A percentile compares a stretch with the other conserved stretches of the same genome.
These are phyloP conservation scores for Ctenosaura bakeri DNA, from an alignment of 2,797 vertebrate genomes.

Conservation along the genomic window DNA sequence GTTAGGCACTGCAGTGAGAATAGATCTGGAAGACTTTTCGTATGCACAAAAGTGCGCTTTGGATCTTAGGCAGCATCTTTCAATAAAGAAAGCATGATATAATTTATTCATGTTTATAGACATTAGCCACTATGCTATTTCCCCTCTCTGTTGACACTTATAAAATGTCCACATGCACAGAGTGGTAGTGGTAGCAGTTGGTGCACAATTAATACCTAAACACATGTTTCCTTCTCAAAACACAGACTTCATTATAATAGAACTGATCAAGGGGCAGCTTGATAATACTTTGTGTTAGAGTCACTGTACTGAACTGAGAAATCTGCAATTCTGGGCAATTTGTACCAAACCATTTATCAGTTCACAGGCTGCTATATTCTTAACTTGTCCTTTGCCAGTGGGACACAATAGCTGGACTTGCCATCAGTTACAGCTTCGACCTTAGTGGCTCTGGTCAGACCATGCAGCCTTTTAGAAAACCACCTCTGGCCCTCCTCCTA, in stretches of 20 bases:
- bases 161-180: neutral
- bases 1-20: neutral
- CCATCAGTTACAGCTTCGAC: neutral
- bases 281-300: neutral
- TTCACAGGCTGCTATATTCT: neutral
- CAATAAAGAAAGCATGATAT: neutral
- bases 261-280: neutral
- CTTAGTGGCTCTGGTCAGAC: no score
- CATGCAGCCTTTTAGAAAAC: no score
- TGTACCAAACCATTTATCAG: neutral
- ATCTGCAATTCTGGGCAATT: neutral
- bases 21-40: neutral
- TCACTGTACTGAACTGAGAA: no score
- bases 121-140: neutral
- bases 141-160: neutral
- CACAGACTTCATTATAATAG: neutral
- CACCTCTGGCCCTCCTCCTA: no score
- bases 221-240: neutral
- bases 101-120: neutral
- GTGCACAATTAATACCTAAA: neutral
- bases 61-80: neutral
- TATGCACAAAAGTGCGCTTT: neutral
- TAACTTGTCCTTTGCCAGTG: neutral
- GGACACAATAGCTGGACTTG: neutral
- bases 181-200: neutral